Evolutionary conservation across 2,888 invertebrate genomes (phyloP), one percentile per base, ranked within the genome.

Genomic region (Invenusta paracnida): DNA sequence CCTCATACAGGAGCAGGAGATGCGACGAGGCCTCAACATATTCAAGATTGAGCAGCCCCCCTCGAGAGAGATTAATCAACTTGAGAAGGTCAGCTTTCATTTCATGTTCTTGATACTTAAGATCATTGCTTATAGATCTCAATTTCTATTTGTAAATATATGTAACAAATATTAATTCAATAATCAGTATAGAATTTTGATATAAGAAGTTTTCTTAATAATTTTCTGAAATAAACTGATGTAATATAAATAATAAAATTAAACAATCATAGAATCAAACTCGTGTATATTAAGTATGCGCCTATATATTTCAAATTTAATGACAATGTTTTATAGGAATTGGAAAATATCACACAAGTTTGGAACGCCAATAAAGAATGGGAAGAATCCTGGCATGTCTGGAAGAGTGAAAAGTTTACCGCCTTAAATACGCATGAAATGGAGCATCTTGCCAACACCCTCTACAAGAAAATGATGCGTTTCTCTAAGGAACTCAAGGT

Each of bases 341-440:
- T 95, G 85, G 93, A 94, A 88, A 93, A 94, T 85, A 91, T 96
- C 85, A 94, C 95, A 90, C 92, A 94, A 88, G 94, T 96, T 0
- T 96, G 96, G 96, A 93, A 93, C 86, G 91, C 95, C 86, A 94
- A 95, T 0, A 92, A 93, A 48, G 94, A 95, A 89, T 96, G 96
- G 96, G 94, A 95, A 90, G 93, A 92, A 25, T 93, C 94, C 0
- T 96, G 96, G 95, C 94, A 94, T 87, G 93, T 93, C 89, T 96
- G 95, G 93, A 95, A 95, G 91, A 93, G 91, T 0, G 94, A 94
- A 83, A 94, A 94, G 86, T 96, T 96, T 91, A 86, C 88, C 0
- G 90, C 90, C 2, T 89, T 92, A 0, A 89, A 91, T 86, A 91
- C 91, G 0, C 87, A 88, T 30, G 89, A 89, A 29, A 91, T 92